Percentiles rank a stretch among this genome's conserved stretches.
Evolutionary conservation across 2,888 invertebrate genomes (phyloP).

Genomic region (Meliscaeva auricollis): DNA sequence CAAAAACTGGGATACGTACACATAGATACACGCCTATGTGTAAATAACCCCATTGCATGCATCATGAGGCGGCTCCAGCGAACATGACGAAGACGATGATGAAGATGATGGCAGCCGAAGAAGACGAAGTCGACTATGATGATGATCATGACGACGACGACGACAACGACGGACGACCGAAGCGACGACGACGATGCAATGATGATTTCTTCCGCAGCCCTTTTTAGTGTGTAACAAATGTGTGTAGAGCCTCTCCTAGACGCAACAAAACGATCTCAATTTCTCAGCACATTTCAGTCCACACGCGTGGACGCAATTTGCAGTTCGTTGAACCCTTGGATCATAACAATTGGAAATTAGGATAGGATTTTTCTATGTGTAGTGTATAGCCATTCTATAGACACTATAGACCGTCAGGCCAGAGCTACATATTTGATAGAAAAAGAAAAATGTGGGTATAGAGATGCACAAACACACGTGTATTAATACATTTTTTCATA

Average conservation of each 20-base stretch:
- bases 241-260: conserved; percentile 48
- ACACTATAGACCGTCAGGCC: conserved; percentile 18
- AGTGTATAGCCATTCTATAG: conserved; percentile 37
- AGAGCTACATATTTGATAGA: not conserved
- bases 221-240: conserved; percentile 62
- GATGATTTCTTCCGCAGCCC: conserved; percentile 73
- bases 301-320: conserved; percentile 75
- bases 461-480: not conserved
- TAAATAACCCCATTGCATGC: conserved; percentile 75
- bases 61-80: conserved; percentile 45
- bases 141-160: conserved; percentile 9
- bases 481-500: not conserved
- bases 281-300: conserved; percentile 60
- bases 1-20: conserved; percentile 37
- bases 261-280: conserved; percentile 57
- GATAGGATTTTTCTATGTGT: conserved; percentile 42
- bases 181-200: conserved; percentile 8
- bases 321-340: conserved; percentile 72
- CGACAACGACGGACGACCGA: conserved; percentile 24
- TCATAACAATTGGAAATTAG: conserved; percentile 69
- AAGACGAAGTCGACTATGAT: conserved; percentile 9
- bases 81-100: conserved; percentile 22
- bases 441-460: not conserved
- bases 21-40: conserved; percentile 55
- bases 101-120: not conserved